phyloP scores from a whole-genome alignment of 2,113 vertebrate genomes.

The Myocastor coypus region DNA sequence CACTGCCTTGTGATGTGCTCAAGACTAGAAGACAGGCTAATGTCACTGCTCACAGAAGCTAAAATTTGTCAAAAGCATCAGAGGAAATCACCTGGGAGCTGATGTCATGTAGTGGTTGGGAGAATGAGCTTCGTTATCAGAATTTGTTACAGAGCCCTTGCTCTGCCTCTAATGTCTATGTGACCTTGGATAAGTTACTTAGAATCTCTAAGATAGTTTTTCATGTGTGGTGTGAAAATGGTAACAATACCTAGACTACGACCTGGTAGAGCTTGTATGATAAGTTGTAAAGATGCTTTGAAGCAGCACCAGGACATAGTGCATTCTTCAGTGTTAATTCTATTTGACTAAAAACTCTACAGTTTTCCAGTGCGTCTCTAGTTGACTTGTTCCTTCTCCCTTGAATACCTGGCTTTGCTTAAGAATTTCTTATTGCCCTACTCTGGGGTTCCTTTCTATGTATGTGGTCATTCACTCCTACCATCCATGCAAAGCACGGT shows the following conservation, averaged over 20 bases:
- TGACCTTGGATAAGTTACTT: neutral
- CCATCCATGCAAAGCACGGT: neutral
- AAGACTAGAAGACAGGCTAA: neutral
- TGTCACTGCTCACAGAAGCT: neutral
- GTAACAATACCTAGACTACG: too few species aligned
- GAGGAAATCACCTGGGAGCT: neutral
- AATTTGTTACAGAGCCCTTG: neutral
- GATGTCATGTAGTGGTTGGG: neutral
- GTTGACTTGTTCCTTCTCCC: neutral
- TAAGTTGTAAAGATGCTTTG: neutral
- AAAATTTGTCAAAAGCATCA: neutral
- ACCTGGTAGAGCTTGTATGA: neutral
- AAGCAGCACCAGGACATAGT: neutral
- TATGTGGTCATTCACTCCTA: neutral
- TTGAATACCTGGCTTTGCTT: neutral
- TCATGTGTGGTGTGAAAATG: too few species aligned
- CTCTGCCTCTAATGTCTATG: neutral
- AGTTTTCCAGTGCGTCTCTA: neutral
- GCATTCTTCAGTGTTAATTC: neutral
- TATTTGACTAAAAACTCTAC: neutral
- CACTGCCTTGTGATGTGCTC: neutral
- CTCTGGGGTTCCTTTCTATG: neutral
- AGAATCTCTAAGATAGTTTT: too few species aligned
- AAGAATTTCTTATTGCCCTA: neutral
- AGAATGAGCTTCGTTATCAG: neutral